Percentiles rank a stretch among this genome's conserved stretches.
Evolutionary conservation across 2,888 invertebrate genomes (phyloP).

Genomic region (Epistrophella euchroma): DNA sequence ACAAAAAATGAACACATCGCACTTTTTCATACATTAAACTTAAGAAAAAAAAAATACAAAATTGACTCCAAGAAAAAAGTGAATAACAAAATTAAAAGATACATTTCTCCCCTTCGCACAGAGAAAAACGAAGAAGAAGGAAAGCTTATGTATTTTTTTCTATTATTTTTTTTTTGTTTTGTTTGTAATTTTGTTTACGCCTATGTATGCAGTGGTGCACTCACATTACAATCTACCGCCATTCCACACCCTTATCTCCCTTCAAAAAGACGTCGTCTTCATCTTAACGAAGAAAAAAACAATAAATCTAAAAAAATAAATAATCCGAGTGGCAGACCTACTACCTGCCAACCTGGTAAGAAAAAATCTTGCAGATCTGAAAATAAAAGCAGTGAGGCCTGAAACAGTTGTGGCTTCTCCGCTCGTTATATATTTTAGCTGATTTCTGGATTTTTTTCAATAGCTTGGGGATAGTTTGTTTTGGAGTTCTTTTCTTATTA

Average conservation of each 20-base stretch:
- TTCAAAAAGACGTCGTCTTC: slow-evolving; percentile 6
- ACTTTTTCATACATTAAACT: slow-evolving; percentile 3
- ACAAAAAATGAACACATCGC: slow-evolving; percentile 5
- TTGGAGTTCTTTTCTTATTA: slow-evolving; percentile 43
- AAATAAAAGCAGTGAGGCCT: slow-evolving; percentile 51
- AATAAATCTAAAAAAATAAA: slow-evolving; percentile 16
- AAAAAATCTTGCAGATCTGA: slow-evolving; percentile 47
- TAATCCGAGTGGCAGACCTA: not conserved
- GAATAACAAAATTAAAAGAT: slow-evolving; percentile 50
- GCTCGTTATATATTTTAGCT: slow-evolving; percentile 37
- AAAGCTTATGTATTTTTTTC: slow-evolving; percentile 8
- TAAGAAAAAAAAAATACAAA: slow-evolving; percentile 9
- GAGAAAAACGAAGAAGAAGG: not conserved
- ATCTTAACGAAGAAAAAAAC: slow-evolving; percentile 40
- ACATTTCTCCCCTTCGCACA: slow-evolving; percentile 16
- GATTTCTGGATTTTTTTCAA: slow-evolving; percentile 23
- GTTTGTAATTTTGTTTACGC: not conserved
- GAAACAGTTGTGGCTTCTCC: slow-evolving; percentile 45
- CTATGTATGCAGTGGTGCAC: slow-evolving; percentile 38
- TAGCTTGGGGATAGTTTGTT: slow-evolving; percentile 21
- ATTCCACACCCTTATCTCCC: slow-evolving; percentile 20
- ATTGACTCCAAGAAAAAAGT: slow-evolving; percentile 32
- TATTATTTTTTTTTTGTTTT: slow-evolving; percentile 38
- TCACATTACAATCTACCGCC: slow-evolving; percentile 49
- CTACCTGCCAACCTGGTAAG: too few species aligned